A percentile compares a stretch with the other conserved stretches of the same genome.
Conservation (phyloP, 2,888 invertebrate species). For the Merodon equestris region DNA sequence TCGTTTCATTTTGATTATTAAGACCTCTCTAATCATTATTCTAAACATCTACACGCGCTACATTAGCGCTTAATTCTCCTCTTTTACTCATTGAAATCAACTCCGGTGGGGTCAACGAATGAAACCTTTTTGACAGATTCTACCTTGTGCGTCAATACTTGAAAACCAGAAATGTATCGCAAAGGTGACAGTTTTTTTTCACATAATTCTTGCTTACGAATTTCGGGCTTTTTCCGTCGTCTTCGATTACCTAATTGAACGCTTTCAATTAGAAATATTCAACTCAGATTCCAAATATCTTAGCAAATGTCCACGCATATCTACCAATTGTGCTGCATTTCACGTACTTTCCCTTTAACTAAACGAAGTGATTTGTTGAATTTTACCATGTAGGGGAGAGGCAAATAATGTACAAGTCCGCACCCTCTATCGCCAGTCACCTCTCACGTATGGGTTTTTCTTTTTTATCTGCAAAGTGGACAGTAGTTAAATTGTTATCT, state of each 20-base stretch:
- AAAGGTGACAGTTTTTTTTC: conserved; percentile 51
- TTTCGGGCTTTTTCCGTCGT: conserved; percentile 1
- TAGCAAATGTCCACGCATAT: neutral
- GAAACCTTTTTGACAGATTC: conserved; percentile 28
- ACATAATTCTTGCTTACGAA: neutral
- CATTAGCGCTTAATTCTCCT: too few relatives aligned
- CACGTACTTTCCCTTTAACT: neutral
- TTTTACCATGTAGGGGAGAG: conserved; percentile 57
- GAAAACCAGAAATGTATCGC: conserved; percentile 24
- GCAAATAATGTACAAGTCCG: conserved; percentile 47
- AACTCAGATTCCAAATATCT: neutral
- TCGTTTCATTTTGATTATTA: too few relatives aligned
- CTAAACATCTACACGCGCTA: too few relatives aligned
- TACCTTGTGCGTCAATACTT: conserved; percentile 33
- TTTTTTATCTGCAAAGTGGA: conserved; percentile 7
- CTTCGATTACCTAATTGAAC: conserved; percentile 16
- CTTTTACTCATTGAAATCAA: neutral
- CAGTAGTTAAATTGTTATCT: conserved; percentile 1
- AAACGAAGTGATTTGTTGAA: too few relatives aligned
- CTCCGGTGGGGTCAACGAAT: conserved; percentile 15
- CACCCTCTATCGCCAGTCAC: conserved; percentile 52
- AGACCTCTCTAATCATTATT: too few relatives aligned
- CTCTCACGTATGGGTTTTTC: conserved; percentile 25
- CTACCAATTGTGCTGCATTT: conserved; percentile 6
- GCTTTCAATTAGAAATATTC: conserved; percentile 14